Base-by-base conservation (phyloP, 2,113 vertebrate species). In the Peucedramus taeniatus region DNA sequence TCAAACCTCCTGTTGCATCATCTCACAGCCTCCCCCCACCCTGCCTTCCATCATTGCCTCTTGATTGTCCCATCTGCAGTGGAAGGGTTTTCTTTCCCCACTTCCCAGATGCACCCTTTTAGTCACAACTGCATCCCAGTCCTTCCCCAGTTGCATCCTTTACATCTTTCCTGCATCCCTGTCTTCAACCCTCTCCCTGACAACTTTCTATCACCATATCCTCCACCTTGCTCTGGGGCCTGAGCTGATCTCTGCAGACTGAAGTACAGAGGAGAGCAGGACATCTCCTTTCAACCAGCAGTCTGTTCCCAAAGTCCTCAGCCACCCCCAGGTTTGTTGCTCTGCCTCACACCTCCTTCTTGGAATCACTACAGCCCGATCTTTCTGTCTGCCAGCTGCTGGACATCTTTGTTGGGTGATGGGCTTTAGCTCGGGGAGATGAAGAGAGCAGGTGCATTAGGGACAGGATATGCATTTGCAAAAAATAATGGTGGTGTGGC, bases 361-460 rank as follows among this genome's bases (percentile, higher is more conserved):
- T 47, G 63, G 1, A 6, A 39, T 64, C 15, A 3, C 13, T 65
- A 61, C 69, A 88, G 65, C 51, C 50, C 4, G 19, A 27, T 72
- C 54, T 47, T 83, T 65, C 90, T 33, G 26, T 54, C 47, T 63
- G 31, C 54, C 37, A 0, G 12, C 87, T 68, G 50, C 89, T 92
- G 85, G 63, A 39, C 0, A 1, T 57, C 57, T 51, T 93, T 77
- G 30, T 40, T 60, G 63, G 69, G 50, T 2, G 5, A 20, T 8
- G 12, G 31, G 50, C 10, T 84, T 69, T 74, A 87, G 44, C 37
- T 8, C 50, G 44, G 83, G 37, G 33, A 59, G 20, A 76, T 87
- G 79, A 78, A 84, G 76, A 90, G 74, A 95, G 54, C 97, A 97
- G 96, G 93, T 94, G 97, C 69, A 11, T 49, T 9, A 61, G 27